Evolutionary conservation across 1,140 invertebrate genomes (phyloP), one percentile per base, ranked within the genome.

Genomic region (Neelides sp.): DNA sequence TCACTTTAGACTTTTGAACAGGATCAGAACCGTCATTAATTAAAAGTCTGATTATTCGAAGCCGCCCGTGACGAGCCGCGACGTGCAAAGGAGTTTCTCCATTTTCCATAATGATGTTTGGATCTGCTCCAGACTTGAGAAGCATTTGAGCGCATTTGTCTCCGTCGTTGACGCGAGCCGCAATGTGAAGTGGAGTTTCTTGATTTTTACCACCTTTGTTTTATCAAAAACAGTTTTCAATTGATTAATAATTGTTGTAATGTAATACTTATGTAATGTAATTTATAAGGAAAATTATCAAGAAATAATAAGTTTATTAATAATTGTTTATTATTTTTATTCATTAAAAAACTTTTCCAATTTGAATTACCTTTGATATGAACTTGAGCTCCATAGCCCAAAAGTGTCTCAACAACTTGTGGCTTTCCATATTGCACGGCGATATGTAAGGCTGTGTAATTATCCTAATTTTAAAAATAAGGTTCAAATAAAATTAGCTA

Each of bases 361-460:
- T 34, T 48, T n/a, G n/a, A n/a, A n/a, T n/a, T n/a, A 68, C 80
- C 94, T 67, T 89, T 79, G 2, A 97, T 81, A 68, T 98, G 90
- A 3, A 98, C 91, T 66, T 95, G 85, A 3, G 95, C 94, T 24
- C 95, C 94, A 66, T 85, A 93, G 4, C 95, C 95, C 1, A 98
- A 71, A 22, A 98, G 70, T 1, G 90, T 93, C 71, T 98, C 94
- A 13, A 98, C 94, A 4, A 97, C 92, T 22, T 84, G 78, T 8
- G 93, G 90, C 65, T 96, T 94, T 48, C 86, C 85, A 30, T 85
- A 87, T 69, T 97, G 87, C 2, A 98, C 93, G n/a, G 93, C 94
- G 59, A 98, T 88, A 64, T 98, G 95, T 0, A 99, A 72, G n/a
- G 95, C 91, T 19, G 95, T 98, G 66, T 92, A 95, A 64, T 95